Percentiles rank a stretch among this genome's conserved stretches.
Evolutionary conservation across 1,140 invertebrate genomes (phyloP).

Genomic region (Riptortus pedestris): DNA sequence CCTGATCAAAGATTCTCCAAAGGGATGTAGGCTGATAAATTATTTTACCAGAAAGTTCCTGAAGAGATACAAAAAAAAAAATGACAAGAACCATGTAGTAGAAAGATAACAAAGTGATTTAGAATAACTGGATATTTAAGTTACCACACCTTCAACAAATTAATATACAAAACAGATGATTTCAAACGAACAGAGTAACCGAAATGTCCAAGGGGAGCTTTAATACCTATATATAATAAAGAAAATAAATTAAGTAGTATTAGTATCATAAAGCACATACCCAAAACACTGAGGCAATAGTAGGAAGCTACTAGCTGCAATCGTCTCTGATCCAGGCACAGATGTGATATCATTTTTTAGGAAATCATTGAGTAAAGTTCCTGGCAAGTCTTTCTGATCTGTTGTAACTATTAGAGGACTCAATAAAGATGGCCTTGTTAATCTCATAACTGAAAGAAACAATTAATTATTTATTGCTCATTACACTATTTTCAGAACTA

Average conservation of each 20-base stretch:
- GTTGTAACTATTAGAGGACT: constrained; percentile 66
- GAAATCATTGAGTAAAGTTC: constrained; percentile 63
- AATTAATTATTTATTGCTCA: background rate
- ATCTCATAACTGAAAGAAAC: constrained; percentile 70
- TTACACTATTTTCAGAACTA: background rate
- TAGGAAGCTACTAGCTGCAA: constrained; percentile 77
- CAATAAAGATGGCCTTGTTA: constrained; percentile 76
- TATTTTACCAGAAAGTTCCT: too few species aligned
- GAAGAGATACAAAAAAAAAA: too few species aligned
- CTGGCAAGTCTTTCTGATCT: constrained; percentile 73
- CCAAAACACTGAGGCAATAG: constrained; percentile 91
- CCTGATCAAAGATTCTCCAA: too few species aligned
- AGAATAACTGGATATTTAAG: constrained; percentile 45
- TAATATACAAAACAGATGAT: constrained; percentile 6
- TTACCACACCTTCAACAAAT: constrained; percentile 20
- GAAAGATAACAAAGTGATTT: too few species aligned
- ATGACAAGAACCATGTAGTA: too few species aligned
- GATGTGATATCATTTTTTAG: constrained; percentile 65
- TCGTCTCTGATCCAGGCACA: constrained; percentile 65
- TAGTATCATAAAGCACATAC: constrained; percentile 56
- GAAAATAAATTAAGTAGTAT: constrained; percentile 35
- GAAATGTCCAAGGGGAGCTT: too few species aligned
- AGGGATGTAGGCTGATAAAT: too few species aligned
- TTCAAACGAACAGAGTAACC: background rate
- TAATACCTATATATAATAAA: background rate